phyloP scores from a whole-genome alignment of 2,113 vertebrate species.

The Hyperoodon ampullatus region DNA sequence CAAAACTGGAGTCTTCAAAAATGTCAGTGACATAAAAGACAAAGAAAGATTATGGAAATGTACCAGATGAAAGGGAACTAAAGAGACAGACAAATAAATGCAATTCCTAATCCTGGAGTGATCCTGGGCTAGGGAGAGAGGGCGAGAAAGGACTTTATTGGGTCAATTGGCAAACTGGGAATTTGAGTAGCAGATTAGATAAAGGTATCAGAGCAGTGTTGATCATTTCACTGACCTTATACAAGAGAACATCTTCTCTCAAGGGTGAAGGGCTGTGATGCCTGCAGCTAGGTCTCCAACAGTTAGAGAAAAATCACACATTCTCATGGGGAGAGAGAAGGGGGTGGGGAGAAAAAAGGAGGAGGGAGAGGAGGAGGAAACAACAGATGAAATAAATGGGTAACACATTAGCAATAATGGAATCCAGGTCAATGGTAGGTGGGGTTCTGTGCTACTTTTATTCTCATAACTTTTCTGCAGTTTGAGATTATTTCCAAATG shows the following conservation, averaged over 20 bases:
- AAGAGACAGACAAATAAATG: background rate
- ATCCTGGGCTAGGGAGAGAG: fast-evolving
- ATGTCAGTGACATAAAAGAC: background rate
- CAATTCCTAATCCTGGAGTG: fast-evolving
- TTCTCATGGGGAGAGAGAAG: fast-evolving
- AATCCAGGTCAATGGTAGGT: background rate
- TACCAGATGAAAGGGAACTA: background rate
- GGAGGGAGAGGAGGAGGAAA: background rate
- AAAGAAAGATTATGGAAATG: background rate
- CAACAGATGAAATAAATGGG: fast-evolving
- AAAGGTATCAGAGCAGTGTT: fast-evolving
- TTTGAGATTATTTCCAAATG: background rate
- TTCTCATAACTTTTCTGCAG: background rate
- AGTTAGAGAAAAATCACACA: background rate
- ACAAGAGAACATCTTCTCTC: fast-evolving
- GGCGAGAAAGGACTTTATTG: fast-evolving
- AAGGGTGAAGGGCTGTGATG: too few relatives aligned
- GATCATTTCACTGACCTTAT: fast-evolving
- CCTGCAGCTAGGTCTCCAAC: fast-evolving
- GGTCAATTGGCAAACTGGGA: fast-evolving
- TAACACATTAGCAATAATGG: too few relatives aligned
- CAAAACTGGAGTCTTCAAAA: background rate
- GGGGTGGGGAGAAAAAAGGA: fast-evolving
- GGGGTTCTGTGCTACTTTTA: background rate
- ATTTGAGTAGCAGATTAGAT: fast-evolving